These are phyloP conservation scores for Hormaphis cornu DNA, from an alignment of 1,140 invertebrate genomes.

Conservation along the genomic window DNA sequence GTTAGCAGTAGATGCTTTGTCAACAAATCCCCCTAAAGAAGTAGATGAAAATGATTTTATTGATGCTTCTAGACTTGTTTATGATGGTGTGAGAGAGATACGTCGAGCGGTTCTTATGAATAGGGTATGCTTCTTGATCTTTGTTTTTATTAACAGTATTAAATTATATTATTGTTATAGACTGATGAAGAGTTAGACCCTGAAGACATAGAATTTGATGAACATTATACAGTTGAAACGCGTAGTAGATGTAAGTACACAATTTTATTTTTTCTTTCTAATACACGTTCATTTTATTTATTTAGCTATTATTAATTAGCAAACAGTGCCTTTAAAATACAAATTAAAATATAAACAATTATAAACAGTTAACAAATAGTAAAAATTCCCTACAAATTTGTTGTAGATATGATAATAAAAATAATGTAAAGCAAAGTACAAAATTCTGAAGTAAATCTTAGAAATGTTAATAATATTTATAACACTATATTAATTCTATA, in stretches of 20 bases:
- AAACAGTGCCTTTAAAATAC: too few relatives aligned
- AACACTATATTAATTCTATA: too few relatives aligned
- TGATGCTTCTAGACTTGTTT: constrained; percentile 92
- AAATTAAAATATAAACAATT: too few relatives aligned
- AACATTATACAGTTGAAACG: constrained; percentile 72
- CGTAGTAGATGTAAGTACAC: constrained; percentile 74
- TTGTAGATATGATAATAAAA: too few relatives aligned
- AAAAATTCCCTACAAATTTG: too few relatives aligned
- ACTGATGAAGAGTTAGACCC: constrained; percentile 78
- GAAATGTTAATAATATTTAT: too few relatives aligned
- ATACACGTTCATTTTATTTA: not conserved
- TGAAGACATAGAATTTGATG: constrained; percentile 74
- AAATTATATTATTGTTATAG: constrained; percentile 42
- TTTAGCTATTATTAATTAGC: not conserved
- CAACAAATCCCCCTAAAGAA: constrained; percentile 65
- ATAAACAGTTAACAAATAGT: too few relatives aligned
- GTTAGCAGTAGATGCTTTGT: constrained; percentile 78
- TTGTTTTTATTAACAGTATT: not conserved
- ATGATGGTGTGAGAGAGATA: constrained; percentile 94
- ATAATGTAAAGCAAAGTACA: too few relatives aligned
- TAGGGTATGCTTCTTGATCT: constrained; percentile 52
- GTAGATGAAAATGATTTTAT: constrained; percentile 98
- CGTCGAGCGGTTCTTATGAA: constrained; percentile 94
- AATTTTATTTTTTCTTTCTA: too few relatives aligned
- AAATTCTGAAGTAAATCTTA: too few relatives aligned